Conservation (phyloP, 2,888 invertebrate species). For the Blastobasis adustella region DNA sequence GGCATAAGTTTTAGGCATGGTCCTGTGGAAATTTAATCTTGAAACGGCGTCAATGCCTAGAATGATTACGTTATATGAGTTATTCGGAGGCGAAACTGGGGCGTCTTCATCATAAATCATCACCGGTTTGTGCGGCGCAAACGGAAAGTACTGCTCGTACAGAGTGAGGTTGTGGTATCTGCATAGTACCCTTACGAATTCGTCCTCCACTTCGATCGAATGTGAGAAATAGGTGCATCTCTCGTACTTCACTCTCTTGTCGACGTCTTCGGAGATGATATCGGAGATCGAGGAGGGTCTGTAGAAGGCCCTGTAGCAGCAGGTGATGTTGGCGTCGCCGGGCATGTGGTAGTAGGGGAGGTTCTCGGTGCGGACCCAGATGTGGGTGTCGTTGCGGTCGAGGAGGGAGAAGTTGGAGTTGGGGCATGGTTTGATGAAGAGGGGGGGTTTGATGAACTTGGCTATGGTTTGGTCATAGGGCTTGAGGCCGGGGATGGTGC, state of each 20-base stretch:
- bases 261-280: slow-evolving; percentile 54
- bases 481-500: slow-evolving; percentile 78
- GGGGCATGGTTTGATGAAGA: slow-evolving; percentile 67
- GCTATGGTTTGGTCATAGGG: slow-evolving; percentile 75
- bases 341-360: slow-evolving; percentile 65
- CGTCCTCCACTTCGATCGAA: slow-evolving; percentile 62
- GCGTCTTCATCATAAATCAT: slow-evolving; percentile 23
- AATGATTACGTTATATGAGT: slow-evolving; percentile 80
- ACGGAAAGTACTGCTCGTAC: slow-evolving; percentile 81
- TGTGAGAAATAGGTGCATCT: slow-evolving; percentile 65
- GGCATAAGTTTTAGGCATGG: slow-evolving; percentile 83
- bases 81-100: slow-evolving; percentile 24
- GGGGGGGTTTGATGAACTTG: slow-evolving; percentile 67
- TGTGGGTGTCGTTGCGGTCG: slow-evolving; percentile 73
- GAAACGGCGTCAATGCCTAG: slow-evolving; percentile 92
- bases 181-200: slow-evolving; percentile 83
- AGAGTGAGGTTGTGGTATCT: slow-evolving; percentile 52
- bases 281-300: slow-evolving; percentile 63
- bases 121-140: slow-evolving; percentile 66
- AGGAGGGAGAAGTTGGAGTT: slow-evolving; percentile 67
- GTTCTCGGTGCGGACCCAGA: slow-evolving; percentile 69
- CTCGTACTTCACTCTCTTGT: slow-evolving; percentile 64
- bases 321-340: slow-evolving; percentile 57
- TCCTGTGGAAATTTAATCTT: slow-evolving; percentile 87
- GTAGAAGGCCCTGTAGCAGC: slow-evolving; percentile 78